Conservation (phyloP, 2,113 vertebrate species). For the Dermatemys mawii region DNA sequence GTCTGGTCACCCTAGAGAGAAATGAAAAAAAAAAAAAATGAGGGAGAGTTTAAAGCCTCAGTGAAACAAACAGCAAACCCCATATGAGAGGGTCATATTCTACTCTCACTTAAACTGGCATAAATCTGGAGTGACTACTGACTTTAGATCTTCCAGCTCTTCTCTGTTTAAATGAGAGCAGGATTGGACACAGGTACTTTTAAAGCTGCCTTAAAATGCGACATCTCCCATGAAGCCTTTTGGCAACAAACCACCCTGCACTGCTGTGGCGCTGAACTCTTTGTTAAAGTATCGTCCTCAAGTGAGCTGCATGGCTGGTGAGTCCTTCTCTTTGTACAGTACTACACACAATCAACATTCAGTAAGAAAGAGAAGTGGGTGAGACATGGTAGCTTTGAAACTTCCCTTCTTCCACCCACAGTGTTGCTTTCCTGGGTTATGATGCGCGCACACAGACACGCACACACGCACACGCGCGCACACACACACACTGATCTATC, state of each 20-base stretch:
- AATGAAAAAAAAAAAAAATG: constrained; percentile 24
- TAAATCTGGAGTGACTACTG: constrained; percentile 51
- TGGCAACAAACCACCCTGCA: not conserved
- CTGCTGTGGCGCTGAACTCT: not conserved
- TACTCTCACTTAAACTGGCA: constrained; percentile 49
- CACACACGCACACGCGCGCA: not conserved
- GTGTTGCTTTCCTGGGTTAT: not conserved
- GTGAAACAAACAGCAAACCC: not conserved
- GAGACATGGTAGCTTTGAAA: not conserved
- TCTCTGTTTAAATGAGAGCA: not conserved
- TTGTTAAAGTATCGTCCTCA: not conserved
- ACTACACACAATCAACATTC: not conserved
- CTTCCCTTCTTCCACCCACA: not conserved
- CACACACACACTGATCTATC: not conserved
- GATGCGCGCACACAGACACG: too few relatives aligned
- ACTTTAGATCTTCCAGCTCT: not conserved
- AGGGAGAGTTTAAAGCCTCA: not conserved
- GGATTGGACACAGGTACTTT: constrained; percentile 29
- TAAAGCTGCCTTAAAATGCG: not conserved
- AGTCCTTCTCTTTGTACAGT: not conserved
- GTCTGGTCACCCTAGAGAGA: too few relatives aligned
- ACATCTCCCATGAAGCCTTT: not conserved
- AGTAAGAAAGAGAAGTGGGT: fast-evolving
- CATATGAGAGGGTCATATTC: constrained; percentile 2
- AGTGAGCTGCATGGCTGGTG: not conserved